Evolutionary conservation across 2,797 vertebrate species (phyloP), one percentile per base, ranked within the genome.

Genomic region (Semaprochilodus insignis): DNA sequence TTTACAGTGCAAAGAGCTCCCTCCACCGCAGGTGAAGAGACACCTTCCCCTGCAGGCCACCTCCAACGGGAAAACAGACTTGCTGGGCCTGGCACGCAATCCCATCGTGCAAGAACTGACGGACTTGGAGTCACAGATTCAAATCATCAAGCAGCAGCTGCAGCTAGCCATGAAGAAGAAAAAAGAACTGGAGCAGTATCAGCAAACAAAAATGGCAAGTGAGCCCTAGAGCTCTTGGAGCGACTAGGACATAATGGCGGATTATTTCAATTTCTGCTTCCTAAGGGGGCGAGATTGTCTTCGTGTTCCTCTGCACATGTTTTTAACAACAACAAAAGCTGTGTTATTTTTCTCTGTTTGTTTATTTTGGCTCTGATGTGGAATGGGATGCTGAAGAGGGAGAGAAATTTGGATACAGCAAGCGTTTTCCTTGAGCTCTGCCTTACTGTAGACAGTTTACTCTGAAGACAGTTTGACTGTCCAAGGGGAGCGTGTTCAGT

Each of bases 71-170:
- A 97, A 96, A 79, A 94, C 97, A 0, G 96, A 98, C 83, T 87
- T 96, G 25, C 88, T 96, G 48, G 92, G 81, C 0, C 55, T 92
- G 63, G 89, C 92, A 0, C 93, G 89, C 86, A 96, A 92, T 88
- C 95, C 97, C 0, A 94, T 99, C 84, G 92, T 95, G 77, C 97
- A 98, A 87, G 98, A 99, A 89, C 93, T 99, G 70, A 93, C 93
- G 0, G 98, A 99, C 90, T 95, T 99, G 77, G 98, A 99, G 89
- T 95, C 95, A 84, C 97, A 99, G 87, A 99, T 99, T 0, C 92
- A 96, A 86, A 91, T 95, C 75, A 99, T 99, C 90, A 99, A 97
- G 87, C 96, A 98, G 89, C 97, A 99, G 92, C 92, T 99, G 82
- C 97, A 97, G 87, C 90, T 96, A 0, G 98, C 97, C 27, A 95